Base-by-base conservation (phyloP, 2,797 vertebrate species). In the Peromyscus attwateri region DNA sequence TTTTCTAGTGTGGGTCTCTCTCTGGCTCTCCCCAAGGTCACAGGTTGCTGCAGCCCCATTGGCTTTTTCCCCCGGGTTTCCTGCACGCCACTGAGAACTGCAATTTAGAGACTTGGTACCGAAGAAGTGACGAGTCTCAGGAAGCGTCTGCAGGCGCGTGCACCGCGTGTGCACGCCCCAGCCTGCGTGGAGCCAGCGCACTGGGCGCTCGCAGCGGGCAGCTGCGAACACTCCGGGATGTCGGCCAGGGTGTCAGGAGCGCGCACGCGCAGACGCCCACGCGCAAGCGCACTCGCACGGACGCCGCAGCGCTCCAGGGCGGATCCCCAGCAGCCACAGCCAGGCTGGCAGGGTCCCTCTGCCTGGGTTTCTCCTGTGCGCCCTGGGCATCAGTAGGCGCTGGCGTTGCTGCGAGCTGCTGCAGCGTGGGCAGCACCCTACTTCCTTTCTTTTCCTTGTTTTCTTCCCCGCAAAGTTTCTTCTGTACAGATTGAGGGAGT, bases 71-170 rank as follows among this genome's bases (percentile, higher is more conserved):
- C 31, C 6, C 34, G 2, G 5, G 34, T 77, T 76, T 49, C 14
- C 66, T 21, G 37, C 40, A 43, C 16, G 10, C 82, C 14, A 19
- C 7, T 0, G 23, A 66, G 2, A 0, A 57, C 46, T 1, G 40
- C 40, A 3, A 8, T 1, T 57, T 6, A 10, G 13, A 70, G 1
- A 40, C n/a, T 0, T 0, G 11, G 73, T 25, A 0, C 0, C 13
- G 0, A 29, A 17, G 12, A 29, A 0, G 23, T 0, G 12, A 16
- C 2, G 16, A 11, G 10, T 29, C 16, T 73, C 0, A 0, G 27
- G 75, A 66, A 1, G 57, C 0, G 11, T 16, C 43, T 66, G 43
- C 37, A 25, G 55, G 19, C 66, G 27, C 8, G 13, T 16, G 89
- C 4, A 60, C 14, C 14, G 7, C 70, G 55, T 29, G 83, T 29